Base-by-base conservation (phyloP, 2,113 vertebrate species). In the Mohoua ochrocephala region DNA sequence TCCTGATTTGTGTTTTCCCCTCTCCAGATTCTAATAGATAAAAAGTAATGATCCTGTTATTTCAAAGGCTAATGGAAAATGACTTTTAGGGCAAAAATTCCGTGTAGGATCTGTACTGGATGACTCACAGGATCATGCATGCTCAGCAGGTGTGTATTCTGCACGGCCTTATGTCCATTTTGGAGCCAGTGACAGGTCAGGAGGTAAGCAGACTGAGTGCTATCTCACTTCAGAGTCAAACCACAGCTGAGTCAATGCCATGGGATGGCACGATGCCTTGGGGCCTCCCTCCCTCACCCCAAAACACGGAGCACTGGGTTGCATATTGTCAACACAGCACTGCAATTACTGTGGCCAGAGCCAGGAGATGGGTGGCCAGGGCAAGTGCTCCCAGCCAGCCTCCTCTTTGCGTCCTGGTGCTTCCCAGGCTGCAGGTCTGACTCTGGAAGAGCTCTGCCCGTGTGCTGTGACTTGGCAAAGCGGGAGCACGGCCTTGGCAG, bases 361-460 rank as follows among this genome's bases (percentile, higher is more conserved):
- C 19, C 5, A 1, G 7, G 28, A 22, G 53, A 8, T 1, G 31
- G 26, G 47, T 14, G 35, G 33, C 44, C 61, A 49, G 67, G 67
- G 37, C 28, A 23, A 15, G 15, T 53, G n/a, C 15, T 84, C 33
- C 41, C 47, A 9, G 15, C n/a, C 77, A 59, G 26, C 20, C 39
- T 68, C 15, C 4, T 30, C 0, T 1, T 6, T 2, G 1, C 24
- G 27, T 68, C 9, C 44, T 42, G 44, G 23, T 54, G 49, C 12
- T 33, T 37, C 28, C 37, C 10, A 15, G 22, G 71, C 79, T 59
- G n/a, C 28, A 39, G 22, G 8, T 39, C 27, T 0, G 1, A 7
- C 53, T n/a, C 52, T 33, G 53, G 45, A 9, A 39, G 60, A 6
- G 4, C 27, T 31, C 69, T 45, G 39, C 3, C 11, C 0, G 0